Evolutionary conservation across 2,113 vertebrate species (phyloP), one percentile per base, ranked within the genome.

Genomic region (Mus pahari): DNA sequence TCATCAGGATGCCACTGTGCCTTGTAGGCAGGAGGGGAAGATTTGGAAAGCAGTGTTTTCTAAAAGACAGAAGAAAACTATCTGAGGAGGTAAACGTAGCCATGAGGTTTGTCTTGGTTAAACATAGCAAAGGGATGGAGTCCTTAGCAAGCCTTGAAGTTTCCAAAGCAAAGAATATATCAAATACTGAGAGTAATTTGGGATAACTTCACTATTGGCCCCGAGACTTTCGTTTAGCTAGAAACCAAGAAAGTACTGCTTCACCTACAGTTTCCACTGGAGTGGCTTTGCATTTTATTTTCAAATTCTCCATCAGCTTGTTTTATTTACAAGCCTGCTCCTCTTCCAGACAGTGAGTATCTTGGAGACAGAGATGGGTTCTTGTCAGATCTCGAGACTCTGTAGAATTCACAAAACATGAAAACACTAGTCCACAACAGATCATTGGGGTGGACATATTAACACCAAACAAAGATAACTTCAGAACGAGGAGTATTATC

Each of bases 371-470:
- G 26, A 89, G 77, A 81, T 70, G 53, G 64, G 48, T 6, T 71
- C 55, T 20, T 81, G 33, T 58, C 50, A 58, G 86, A 48, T 89
- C 58, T n/a, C 8, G 11, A 7, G 17, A 71, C 33, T 19, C 13
- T 33, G 8, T 28, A 74, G 39, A 36, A 24, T 82, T 36, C 45
- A 86, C 7, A 5, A 13, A 45, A 86, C 26, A 50, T 24, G 31
- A 42, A 94, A 87, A 91, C 26, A 94, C n/a, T 39, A 50, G 39
- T 79, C 53, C 66, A 86, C 50, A 77, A 86, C 50, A 77, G 50
- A 78, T 86, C 48, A 78, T 26, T 48, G 11, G 39, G 31, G 39
- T 91, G 39, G 17, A n/a, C 31, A 86, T 60, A 19, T 50, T 39
- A 79, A 62, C 48, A 86, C 77, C 73, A 58, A 48, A 39, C 5